phyloP scores from a whole-genome alignment of 1,140 invertebrate species.

The Philaenus spumarius region DNA sequence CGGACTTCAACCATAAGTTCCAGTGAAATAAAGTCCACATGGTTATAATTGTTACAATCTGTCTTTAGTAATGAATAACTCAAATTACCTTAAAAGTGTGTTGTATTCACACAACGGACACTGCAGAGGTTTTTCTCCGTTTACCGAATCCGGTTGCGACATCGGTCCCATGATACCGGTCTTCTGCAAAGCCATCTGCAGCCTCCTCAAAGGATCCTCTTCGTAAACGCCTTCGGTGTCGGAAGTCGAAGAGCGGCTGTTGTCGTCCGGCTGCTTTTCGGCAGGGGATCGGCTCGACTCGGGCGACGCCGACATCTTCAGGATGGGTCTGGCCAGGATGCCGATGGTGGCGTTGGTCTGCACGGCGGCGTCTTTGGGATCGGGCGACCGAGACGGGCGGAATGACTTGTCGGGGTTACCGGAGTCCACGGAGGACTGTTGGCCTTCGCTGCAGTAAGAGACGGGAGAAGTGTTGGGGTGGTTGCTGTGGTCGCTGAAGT shows the following conservation, averaged over 20 bases:
- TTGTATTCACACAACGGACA: constrained; percentile 26
- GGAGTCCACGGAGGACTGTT: constrained; percentile 1
- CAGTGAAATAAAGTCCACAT: background rate
- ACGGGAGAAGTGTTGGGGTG: constrained; percentile 3
- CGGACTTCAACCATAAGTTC: background rate
- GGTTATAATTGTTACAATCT: background rate
- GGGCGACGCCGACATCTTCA: background rate
- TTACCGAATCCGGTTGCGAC: background rate
- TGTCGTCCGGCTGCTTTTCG: background rate
- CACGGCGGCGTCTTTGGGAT: background rate
- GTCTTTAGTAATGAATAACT: too few species aligned
- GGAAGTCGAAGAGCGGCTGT: background rate
- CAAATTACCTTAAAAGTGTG: constrained; percentile 20
- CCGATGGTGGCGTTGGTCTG: constrained; percentile 8
- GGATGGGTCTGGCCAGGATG: background rate
- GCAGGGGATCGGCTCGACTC: background rate
- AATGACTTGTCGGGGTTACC: background rate
- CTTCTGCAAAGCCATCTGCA: constrained; percentile 27
- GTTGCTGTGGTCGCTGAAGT: constrained; percentile 4
- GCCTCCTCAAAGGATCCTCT: constrained; percentile 20
- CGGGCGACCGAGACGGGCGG: background rate
- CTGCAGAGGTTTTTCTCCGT: constrained; percentile 23
- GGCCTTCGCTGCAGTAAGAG: background rate
- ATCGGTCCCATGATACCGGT: constrained; percentile 18
- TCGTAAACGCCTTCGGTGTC: background rate